Evolutionary conservation across 1,140 invertebrate species (phyloP).

Genomic region (Dermatophagoides farinae): DNA sequence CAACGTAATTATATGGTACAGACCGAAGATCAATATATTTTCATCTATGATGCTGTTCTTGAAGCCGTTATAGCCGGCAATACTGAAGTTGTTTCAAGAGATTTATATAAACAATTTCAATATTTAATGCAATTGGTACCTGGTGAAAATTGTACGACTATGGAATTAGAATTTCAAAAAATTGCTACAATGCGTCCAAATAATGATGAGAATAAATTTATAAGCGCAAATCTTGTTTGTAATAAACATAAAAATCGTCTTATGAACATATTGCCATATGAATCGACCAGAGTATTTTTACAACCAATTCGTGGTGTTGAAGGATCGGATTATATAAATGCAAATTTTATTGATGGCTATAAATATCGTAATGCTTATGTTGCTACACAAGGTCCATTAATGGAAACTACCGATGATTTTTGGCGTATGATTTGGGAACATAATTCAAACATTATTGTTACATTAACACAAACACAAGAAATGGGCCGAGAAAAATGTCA

Average conservation of each 20-base stretch:
- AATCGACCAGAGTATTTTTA: conserved; percentile 79
- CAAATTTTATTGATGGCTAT: conserved; percentile 79
- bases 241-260: conserved; percentile 97
- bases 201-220: conserved; percentile 54
- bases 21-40: conserved; percentile 98
- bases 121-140: conserved; percentile 42
- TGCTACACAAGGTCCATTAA: conserved; percentile 87
- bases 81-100: conserved; percentile 77
- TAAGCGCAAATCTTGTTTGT: conserved; percentile 79
- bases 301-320: conserved; percentile 73
- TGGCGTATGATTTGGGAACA: conserved; percentile 99
- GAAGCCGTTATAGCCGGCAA: conserved; percentile 87
- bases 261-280: conserved; percentile 88
- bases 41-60: conserved; percentile 88
- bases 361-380: conserved; percentile 78
- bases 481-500: conserved; percentile 96
- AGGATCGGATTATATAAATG: conserved; percentile 97
- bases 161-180: conserved; percentile 89
- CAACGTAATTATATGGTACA: conserved; percentile 94
- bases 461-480: conserved; percentile 92
- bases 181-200: conserved; percentile 74
- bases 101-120: conserved; percentile 80
- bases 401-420: conserved; percentile 89
- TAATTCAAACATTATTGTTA: conserved; percentile 96
- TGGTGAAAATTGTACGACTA: conserved; percentile 72